These are phyloP conservation scores for Bos javanicus DNA, from an alignment of 2,113 vertebrate genomes.

Conservation along the genomic window DNA sequence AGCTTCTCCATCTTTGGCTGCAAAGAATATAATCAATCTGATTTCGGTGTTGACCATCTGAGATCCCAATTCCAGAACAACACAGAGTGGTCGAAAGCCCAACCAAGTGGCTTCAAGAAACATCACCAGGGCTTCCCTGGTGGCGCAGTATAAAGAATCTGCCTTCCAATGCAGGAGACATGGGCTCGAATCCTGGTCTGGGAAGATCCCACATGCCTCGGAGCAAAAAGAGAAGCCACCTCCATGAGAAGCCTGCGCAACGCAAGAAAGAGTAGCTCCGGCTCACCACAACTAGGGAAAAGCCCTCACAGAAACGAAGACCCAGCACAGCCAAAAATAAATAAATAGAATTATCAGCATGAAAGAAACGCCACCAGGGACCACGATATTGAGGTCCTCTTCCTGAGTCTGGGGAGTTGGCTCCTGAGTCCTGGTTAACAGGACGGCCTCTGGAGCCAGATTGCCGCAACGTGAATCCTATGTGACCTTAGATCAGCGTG, in stretches of 20 bases:
- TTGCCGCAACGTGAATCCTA: background rate
- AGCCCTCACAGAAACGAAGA: background rate
- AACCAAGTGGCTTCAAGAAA: background rate
- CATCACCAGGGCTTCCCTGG: background rate
- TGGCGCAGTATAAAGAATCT: background rate
- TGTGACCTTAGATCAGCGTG: background rate
- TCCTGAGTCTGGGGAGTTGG: background rate
- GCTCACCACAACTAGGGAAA: background rate
- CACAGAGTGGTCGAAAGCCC: background rate
- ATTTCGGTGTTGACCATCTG: too few relatives aligned
- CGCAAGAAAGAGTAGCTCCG: fast-evolving
- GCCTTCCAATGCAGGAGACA: background rate
- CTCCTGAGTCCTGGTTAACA: background rate
- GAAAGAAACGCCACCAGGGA: background rate
- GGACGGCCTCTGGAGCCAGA: background rate
- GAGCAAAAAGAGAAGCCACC: background rate
- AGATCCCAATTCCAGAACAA: background rate
- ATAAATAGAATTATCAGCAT: background rate
- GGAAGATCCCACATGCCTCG: background rate
- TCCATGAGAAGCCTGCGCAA: background rate
- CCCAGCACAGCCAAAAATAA: background rate
- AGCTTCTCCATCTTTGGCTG: too few relatives aligned
- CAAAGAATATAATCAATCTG: too few relatives aligned
- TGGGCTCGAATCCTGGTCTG: fast-evolving
- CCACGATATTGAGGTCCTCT: fast-evolving